Evolutionary conservation across 1,140 invertebrate genomes (phyloP), one percentile per base, ranked within the genome.

Genomic region (Drosophila ficusphila): DNA sequence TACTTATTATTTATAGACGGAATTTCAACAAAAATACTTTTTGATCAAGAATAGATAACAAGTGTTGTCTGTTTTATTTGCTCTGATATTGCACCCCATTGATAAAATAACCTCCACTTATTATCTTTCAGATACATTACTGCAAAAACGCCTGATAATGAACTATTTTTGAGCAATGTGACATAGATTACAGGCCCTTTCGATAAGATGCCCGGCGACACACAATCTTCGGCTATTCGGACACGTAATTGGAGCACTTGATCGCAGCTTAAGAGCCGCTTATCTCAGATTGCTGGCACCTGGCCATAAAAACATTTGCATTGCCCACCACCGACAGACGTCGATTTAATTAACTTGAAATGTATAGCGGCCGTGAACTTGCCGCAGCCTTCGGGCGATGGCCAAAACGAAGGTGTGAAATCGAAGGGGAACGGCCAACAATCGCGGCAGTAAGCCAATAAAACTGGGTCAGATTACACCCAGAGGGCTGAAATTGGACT

Each of bases 391-490:
- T 56, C 42, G 14, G 49, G 4, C n/a, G 18, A 31, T 29, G 39
- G 36, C 46, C 23, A 41, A 41, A 75, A 42, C 54, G 48, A 60
- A 69, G 62, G 61, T 76, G 70, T 56, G 65, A 81, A 76, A 58
- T 65, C 19, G 21, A 58, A 31, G 48, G 31, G 46, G 34, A 53
- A 51, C 11, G 47, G 54, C 42, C 19, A 25, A 36, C 60, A 60
- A 62, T 27, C 38, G 19, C 7, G 16, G 8, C 46, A 41, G 29
- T 11, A 23, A 29, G 34, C 57, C 52, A 23, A 62, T 38, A 48
- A 73, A 85, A 79, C 48, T 82, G 75, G 75, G 79, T 79, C 79
- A 79, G 31, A 82, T 61, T 79, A 86, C 76, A 69, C 54, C 51
- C 51, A 68, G 64, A 72, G 65, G 25, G 12, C 29, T 29, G n/a